A percentile compares a stretch with the other conserved stretches of the same genome.
phyloP scores from a whole-genome alignment of 1,140 invertebrate species.

The Drosophila setifemur region DNA sequence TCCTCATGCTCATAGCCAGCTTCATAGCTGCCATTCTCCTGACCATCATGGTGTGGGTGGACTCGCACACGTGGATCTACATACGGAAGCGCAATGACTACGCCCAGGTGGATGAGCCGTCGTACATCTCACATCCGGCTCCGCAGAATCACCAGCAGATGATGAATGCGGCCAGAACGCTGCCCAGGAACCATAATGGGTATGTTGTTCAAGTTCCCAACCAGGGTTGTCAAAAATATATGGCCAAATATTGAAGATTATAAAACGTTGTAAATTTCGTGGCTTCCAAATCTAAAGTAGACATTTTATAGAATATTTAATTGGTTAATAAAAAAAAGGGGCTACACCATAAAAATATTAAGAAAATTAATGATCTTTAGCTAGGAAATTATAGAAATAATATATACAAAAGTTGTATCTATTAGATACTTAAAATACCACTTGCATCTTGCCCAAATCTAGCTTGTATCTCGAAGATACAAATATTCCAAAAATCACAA shows the following conservation, averaged over 20 bases:
- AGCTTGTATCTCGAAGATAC: too few species aligned
- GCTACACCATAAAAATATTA: too few species aligned
- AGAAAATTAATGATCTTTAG: too few species aligned
- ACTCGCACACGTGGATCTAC: slow-evolving; percentile 98
- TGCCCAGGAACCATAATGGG: slow-evolving; percentile 82
- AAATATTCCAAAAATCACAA: too few species aligned
- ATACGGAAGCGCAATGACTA: slow-evolving; percentile 88
- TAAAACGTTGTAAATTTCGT: not conserved
- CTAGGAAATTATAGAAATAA: too few species aligned
- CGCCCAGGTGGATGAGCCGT: slow-evolving; percentile 80
- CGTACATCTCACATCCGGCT: slow-evolving; percentile 80
- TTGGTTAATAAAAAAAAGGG: too few species aligned
- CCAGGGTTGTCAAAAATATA: not conserved
- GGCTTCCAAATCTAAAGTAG: too few species aligned
- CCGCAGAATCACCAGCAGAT: slow-evolving; percentile 82
- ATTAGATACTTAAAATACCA: too few species aligned
- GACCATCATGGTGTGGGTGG: slow-evolving; percentile 95
- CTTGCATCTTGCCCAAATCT: too few species aligned
- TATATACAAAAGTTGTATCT: too few species aligned
- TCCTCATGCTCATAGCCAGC: slow-evolving; percentile 92
- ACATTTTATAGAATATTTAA: not conserved
- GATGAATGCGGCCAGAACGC: slow-evolving; percentile 80
- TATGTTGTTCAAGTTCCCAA: slow-evolving; percentile 55
- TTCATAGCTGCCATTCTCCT: slow-evolving; percentile 93
- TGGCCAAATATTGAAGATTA: not conserved